These are phyloP conservation scores for Helogale parvula DNA, from an alignment of 2,113 vertebrate genomes.

Conservation along the genomic window DNA sequence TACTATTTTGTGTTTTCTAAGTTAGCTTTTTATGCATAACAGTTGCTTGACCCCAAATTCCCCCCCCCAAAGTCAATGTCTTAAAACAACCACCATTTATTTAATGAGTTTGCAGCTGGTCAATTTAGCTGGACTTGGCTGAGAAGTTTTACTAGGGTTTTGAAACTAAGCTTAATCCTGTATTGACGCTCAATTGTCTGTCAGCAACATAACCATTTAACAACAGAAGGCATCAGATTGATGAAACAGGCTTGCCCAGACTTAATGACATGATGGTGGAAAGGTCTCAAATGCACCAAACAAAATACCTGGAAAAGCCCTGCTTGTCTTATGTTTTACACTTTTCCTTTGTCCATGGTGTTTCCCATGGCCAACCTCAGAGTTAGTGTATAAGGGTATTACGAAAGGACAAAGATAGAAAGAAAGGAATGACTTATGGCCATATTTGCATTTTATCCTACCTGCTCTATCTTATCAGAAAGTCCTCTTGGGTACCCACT, in stretches of 20 bases:
- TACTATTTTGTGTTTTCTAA: background rate
- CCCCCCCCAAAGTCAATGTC: background rate
- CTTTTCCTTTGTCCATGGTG: background rate
- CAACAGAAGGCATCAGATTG: background rate
- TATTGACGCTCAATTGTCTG: background rate
- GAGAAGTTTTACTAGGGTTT: background rate
- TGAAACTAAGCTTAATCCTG: background rate
- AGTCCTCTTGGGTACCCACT: background rate
- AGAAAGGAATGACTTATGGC: too few relatives aligned
- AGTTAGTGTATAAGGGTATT: background rate
- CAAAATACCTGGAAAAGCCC: background rate
- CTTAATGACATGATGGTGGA: background rate
- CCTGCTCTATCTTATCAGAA: background rate
- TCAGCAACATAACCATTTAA: background rate
- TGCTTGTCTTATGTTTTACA: background rate
- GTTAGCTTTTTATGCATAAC: background rate
- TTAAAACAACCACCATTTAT: background rate
- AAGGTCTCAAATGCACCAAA: background rate
- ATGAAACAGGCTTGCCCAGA: background rate
- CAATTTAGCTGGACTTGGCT: background rate
- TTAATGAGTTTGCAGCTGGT: background rate
- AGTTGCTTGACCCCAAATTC: background rate
- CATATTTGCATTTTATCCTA: background rate
- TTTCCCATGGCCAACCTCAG: background rate
- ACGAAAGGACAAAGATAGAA: background rate